Evolutionary conservation across 2,113 vertebrate genomes (phyloP).

Genomic region (Hypocryptadius cinnamomeus): DNA sequence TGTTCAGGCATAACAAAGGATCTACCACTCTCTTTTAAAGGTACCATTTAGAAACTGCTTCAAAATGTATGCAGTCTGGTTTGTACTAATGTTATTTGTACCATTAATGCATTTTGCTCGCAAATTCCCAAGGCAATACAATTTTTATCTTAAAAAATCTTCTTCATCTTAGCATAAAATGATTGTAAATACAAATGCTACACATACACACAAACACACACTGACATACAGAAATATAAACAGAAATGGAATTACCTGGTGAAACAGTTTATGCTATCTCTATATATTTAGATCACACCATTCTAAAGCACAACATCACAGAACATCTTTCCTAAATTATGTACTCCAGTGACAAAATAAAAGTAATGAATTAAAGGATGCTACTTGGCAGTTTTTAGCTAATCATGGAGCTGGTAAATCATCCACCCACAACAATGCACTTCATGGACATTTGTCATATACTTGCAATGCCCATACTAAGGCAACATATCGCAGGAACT

Average conservation of each 20-base stretch:
- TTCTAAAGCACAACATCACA: background rate
- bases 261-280: background rate
- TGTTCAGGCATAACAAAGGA: background rate
- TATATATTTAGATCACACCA: background rate
- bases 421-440: background rate
- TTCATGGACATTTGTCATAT: constrained; percentile 38
- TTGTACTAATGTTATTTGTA: background rate
- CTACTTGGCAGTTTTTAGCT: background rate
- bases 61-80: fast-evolving
- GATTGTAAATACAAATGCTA: background rate
- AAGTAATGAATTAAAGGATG: background rate
- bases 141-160: background rate
- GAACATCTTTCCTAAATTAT: background rate
- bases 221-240: background rate
- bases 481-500: constrained; percentile 60
- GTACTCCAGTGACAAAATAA: background rate
- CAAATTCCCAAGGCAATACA: background rate
- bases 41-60: background rate
- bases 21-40: background rate
- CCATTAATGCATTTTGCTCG: background rate
- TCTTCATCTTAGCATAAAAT: background rate
- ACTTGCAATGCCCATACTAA: constrained; percentile 68
- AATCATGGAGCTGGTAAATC: background rate
- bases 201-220: background rate
- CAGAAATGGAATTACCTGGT: background rate